Evolutionary conservation across 2,888 invertebrate genomes (phyloP).

Genomic region (Apotomis betuletana): DNA sequence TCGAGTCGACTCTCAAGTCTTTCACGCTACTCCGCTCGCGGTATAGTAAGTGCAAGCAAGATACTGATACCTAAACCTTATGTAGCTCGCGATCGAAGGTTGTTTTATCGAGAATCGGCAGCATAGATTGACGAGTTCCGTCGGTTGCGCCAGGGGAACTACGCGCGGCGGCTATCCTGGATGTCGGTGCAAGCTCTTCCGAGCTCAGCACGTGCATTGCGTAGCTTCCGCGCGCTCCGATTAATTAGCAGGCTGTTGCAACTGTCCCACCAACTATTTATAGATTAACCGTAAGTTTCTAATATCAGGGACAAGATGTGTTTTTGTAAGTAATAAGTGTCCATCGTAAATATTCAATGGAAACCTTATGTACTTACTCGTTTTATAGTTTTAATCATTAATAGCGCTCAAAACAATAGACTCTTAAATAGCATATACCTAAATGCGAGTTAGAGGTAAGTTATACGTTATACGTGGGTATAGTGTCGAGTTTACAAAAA

Average conservation of each 20-base stretch:
- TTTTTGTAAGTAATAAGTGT: no score
- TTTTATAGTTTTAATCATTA: no score
- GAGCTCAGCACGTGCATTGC: conserved; percentile 42
- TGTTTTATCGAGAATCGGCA: conserved; percentile 10
- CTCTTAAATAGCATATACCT: no score
- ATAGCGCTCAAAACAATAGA: no score
- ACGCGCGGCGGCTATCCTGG: conserved; percentile 44
- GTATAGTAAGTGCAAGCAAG: conserved; percentile 43
- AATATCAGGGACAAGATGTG: no score
- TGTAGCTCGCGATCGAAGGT: conserved; percentile 26
- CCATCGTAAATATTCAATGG: no score
- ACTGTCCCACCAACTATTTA: conserved; percentile 1
- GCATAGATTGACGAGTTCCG: conserved; percentile 42
- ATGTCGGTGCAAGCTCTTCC: conserved; percentile 44
- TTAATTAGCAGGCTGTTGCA: conserved; percentile 7
- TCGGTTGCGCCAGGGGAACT: conserved; percentile 45
- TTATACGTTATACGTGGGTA: no score
- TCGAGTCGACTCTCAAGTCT: conserved; percentile 31
- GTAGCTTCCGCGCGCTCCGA: conserved; percentile 27
- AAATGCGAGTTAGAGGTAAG: no score
- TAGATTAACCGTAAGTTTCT: no score
- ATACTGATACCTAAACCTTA: conserved; percentile 27
- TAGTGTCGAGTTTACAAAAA: no score
- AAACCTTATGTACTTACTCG: no score
- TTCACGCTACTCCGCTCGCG: conserved; percentile 24